phyloP scores from a whole-genome alignment of 2,797 vertebrate genomes.

The Onychomys leucogaster region DNA sequence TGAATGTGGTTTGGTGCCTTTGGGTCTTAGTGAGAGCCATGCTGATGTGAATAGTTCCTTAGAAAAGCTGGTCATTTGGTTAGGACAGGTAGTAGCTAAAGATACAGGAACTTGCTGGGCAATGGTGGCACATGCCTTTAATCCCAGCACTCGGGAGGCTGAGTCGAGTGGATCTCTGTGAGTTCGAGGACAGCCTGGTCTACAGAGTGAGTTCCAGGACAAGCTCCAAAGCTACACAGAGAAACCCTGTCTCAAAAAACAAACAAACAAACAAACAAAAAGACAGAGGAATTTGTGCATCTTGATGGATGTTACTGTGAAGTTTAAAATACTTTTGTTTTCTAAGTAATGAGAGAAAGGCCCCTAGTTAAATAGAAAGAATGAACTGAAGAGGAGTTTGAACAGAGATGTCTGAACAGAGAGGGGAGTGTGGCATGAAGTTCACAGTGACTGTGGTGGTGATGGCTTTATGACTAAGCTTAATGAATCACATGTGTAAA shows the following conservation, averaged over 20 bases:
- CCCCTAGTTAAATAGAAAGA: slow-evolving; percentile 24
- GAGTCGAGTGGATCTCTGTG: too few relatives aligned
- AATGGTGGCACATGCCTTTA: too few relatives aligned
- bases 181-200: too few relatives aligned
- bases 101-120: neutral
- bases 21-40: slow-evolving; percentile 33
- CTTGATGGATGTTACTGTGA: slow-evolving; percentile 28
- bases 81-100: neutral
- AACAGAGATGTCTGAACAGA: neutral
- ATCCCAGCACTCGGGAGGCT: too few relatives aligned
- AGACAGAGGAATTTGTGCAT: neutral
- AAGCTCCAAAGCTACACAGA: too few relatives aligned
- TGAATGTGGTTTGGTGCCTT: slow-evolving; percentile 47
- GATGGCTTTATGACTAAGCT: neutral
- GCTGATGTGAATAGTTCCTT: neutral
- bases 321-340: slow-evolving; percentile 44
- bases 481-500: neutral
- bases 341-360: slow-evolving; percentile 42
- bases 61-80: slow-evolving; percentile 15
- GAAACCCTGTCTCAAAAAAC: too few relatives aligned
- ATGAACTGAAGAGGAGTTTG: slow-evolving; percentile 4
- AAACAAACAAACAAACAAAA: neutral
- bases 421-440: neutral
- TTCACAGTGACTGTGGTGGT: neutral
- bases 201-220: too few relatives aligned